These are phyloP conservation scores for Patella depressa DNA, from an alignment of 2,888 invertebrate species.

Conservation along the genomic window DNA sequence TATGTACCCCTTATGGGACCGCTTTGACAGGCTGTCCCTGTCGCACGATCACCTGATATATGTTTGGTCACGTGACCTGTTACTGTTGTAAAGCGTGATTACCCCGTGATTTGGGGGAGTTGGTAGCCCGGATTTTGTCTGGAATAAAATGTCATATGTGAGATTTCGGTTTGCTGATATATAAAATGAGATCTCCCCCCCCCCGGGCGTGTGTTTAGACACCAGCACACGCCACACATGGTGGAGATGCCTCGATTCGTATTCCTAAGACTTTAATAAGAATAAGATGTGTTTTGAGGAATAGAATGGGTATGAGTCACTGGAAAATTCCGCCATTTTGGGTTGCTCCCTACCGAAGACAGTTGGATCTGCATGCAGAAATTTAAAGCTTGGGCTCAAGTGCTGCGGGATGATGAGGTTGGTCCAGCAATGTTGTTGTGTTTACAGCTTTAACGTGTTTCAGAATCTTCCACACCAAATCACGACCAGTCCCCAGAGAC, in stretches of 20 bases:
- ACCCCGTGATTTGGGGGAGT: neutral
- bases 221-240: neutral
- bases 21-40: too few relatives aligned
- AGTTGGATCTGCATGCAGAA: neutral
- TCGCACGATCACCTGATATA: too few relatives aligned
- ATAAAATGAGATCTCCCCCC: neutral
- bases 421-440: neutral
- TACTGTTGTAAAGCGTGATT: neutral
- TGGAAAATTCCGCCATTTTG: neutral
- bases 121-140: neutral
- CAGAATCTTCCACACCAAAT: neutral
- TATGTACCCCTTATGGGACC: too few relatives aligned
- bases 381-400: neutral
- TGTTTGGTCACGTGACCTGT: neutral
- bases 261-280: neutral
- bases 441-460: neutral
- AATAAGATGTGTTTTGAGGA: neutral
- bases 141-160: neutral
- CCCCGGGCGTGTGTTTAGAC: neutral
- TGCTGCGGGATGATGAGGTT: neutral
- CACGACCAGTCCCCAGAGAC: neutral
- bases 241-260: neutral
- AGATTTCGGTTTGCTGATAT: neutral
- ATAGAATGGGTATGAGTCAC: neutral
- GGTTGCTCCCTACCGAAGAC: neutral